A percentile compares a stretch with the other conserved stretches of the same genome.
Evolutionary conservation across 2,888 invertebrate genomes (phyloP).

Genomic region (Lepas anatifera): DNA sequence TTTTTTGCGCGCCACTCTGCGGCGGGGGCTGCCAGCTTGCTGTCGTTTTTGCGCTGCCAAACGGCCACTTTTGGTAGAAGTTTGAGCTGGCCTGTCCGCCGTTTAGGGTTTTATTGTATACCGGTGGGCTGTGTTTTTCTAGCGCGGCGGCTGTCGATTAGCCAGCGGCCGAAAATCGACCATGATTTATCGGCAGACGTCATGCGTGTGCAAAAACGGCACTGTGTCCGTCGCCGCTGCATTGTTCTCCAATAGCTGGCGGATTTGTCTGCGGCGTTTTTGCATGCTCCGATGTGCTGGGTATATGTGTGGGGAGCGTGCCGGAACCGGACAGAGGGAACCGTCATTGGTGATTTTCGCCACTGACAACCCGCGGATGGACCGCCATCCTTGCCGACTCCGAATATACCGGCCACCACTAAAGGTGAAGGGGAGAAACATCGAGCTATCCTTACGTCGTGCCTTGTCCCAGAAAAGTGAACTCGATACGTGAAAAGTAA

Average conservation of each 20-base stretch:
- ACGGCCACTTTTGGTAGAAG: not conserved
- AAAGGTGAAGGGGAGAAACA: too few relatives aligned
- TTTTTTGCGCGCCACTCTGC: not conserved
- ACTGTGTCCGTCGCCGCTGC: not conserved
- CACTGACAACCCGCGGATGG: too few relatives aligned
- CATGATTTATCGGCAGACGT: not conserved
- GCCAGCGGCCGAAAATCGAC: not conserved
- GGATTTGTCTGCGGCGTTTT: not conserved
- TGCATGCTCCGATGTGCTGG: not conserved
- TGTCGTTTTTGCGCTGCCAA: not conserved
- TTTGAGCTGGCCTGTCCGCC: not conserved
- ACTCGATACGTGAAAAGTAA: too few relatives aligned
- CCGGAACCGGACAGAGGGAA: too few relatives aligned
- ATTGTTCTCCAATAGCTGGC: not conserved
- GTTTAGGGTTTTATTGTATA: not conserved
- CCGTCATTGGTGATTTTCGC: too few relatives aligned
- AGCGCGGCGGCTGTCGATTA: not conserved
- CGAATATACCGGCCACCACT: too few relatives aligned
- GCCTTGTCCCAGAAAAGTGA: too few relatives aligned
- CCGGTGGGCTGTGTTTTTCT: not conserved
- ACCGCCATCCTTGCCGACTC: too few relatives aligned
- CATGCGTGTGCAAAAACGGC: not conserved
- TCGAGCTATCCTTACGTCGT: too few relatives aligned
- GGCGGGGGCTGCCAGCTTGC: not conserved
- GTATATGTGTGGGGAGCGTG: too few relatives aligned